These are phyloP conservation scores for Tetragonula clypearis DNA, from an alignment of 1,140 invertebrate genomes.

Conservation along the genomic window DNA sequence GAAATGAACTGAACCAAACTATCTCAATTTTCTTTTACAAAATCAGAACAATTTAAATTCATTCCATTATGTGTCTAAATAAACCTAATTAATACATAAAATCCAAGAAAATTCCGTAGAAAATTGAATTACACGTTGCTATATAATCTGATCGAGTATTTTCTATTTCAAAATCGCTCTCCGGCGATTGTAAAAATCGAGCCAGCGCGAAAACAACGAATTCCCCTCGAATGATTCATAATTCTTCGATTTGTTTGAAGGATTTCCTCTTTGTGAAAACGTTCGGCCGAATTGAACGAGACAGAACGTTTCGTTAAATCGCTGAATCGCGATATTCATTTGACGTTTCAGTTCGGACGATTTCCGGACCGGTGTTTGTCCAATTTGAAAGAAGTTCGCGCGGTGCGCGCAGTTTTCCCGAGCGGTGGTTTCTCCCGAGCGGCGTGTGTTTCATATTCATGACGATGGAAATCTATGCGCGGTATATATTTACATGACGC, in stretches of 20 bases:
- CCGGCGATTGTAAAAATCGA: too few relatives aligned
- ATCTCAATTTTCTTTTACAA: too few relatives aligned
- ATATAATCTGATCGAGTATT: too few relatives aligned
- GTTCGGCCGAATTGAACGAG: background rate
- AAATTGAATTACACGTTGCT: too few relatives aligned
- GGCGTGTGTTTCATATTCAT: constrained; percentile 45
- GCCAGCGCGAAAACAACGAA: background rate
- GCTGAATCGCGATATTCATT: background rate
- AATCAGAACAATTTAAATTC: too few relatives aligned
- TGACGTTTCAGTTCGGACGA: too few relatives aligned
- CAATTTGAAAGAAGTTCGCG: constrained; percentile 26
- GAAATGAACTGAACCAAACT: too few relatives aligned
- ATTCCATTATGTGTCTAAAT: background rate
- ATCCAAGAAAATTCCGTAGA: too few relatives aligned
- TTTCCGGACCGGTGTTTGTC: background rate
- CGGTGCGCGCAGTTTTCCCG: background rate
- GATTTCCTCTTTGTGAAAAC: background rate
- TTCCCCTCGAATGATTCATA: background rate
- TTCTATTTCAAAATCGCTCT: too few relatives aligned
- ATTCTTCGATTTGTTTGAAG: too few relatives aligned
- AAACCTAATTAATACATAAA: background rate
- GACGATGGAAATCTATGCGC: constrained; percentile 36
- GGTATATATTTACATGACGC: constrained; percentile 45
- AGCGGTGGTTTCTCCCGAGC: background rate
- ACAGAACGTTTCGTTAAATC: background rate